Percentiles rank a stretch among this genome's conserved stretches.
phyloP scores from a whole-genome alignment of 2,888 invertebrate genomes.

The Blastobasis adustella region DNA sequence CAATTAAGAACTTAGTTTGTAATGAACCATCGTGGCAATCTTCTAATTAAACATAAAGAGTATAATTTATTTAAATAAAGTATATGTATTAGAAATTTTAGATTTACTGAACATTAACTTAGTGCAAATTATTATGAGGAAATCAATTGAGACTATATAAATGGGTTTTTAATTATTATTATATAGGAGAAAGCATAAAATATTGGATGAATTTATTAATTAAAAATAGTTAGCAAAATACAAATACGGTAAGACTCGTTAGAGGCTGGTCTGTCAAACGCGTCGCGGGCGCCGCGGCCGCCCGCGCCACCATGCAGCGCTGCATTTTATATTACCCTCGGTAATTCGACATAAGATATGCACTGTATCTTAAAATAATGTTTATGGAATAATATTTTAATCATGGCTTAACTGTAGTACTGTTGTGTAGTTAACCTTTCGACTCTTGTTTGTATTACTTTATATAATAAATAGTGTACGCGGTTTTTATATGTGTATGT shows the following conservation, averaged over 20 bases:
- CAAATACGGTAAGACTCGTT: conserved; percentile 73
- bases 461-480: conserved; percentile 62
- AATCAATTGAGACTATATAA: conserved; percentile 73
- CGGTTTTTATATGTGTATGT: conserved; percentile 75
- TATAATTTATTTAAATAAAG: conserved; percentile 73
- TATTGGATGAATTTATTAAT: conserved; percentile 76
- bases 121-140: conserved; percentile 72
- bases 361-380: conserved; percentile 65
- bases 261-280: conserved; percentile 70
- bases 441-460: conserved; percentile 73
- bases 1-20: conserved; percentile 73
- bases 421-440: conserved; percentile 72
- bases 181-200: conserved; percentile 70
- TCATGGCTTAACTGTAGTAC: conserved; percentile 72
- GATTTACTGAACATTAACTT: conserved; percentile 73
- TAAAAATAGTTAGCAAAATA: conserved; percentile 75
- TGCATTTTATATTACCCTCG: conserved; percentile 52
- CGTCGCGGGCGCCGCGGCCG: conserved; percentile 24
- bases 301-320: conserved; percentile 15
- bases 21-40: conserved; percentile 69
- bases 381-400: conserved; percentile 67
- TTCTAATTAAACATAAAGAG: conserved; percentile 70
- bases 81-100: conserved; percentile 74
- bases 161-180: conserved; percentile 74
- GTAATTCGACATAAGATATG: conserved; percentile 61